Base-by-base conservation (phyloP, 2,113 vertebrate genomes). In the Phalacrocorax brasilianus region DNA sequence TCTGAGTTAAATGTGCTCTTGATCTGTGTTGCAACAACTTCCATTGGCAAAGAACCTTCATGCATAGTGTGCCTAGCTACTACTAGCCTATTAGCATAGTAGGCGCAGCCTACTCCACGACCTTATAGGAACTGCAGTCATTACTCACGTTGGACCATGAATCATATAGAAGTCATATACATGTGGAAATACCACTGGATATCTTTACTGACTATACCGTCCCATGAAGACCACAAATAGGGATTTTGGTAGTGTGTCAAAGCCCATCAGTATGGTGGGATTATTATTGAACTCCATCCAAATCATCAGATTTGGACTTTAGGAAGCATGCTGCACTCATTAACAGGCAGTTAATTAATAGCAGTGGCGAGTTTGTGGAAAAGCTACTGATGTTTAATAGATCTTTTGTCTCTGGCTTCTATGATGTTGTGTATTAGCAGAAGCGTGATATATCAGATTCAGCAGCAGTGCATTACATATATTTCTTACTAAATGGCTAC, bases 331-430 rank as follows among this genome's bases (percentile, higher is more conserved):
- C 45, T 83, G 38, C 84, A 59, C 42, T 88, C 77, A 59, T 96
- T 92, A 95, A 42, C 65, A 59, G 44, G 32, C 42, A 68, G 20
- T 40, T 85, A 89, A 95, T 93, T 91, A 93, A 49, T 45, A 81
- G 53, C 1, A 6, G 45, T 50, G 42, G 28, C 0, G 4, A 85
- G 30, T 65, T 27, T 85, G 66, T 73, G 66, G 80, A 79, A 93
- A 88, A 78, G 72, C 79, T 75, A 58, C 84, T 89, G 66, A 65
- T 44, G 27, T 62, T 93, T 89, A 45, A 4, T 62, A 47, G 50
- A 33, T 20, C 40, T 84, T 93, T 66, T 65, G 27, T 74, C 40
- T 68, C 65, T 62, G 49, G 20, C 38, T 87, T 78, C 33, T 83
- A 19, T 27, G 22, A 26, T 79, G 58, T 28, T 1, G 3, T 53